Evolutionary conservation across 37 sponge, comb jelly and placozoan species (phyloP).

Genomic region (Lycopodina hypogea): DNA sequence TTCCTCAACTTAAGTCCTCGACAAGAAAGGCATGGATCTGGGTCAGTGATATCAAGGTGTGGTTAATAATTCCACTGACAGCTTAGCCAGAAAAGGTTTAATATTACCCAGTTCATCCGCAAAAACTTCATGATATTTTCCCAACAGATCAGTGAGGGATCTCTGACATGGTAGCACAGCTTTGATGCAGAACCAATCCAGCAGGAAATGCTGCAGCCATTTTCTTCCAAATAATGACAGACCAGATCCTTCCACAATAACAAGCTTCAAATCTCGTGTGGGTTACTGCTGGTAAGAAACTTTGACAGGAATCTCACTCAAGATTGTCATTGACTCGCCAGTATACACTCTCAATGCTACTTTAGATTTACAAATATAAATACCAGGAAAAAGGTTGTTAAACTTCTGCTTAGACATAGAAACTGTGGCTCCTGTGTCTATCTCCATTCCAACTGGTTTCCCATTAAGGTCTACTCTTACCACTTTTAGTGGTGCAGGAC

Average conservation of each 20-base stretch:
- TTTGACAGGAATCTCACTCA: not conserved
- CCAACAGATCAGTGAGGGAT: no score
- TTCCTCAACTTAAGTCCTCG: not conserved
- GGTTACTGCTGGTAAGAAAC: not conserved
- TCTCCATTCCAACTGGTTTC: no score
- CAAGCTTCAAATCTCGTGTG: not conserved
- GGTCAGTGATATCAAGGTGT: not conserved
- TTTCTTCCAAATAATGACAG: no score
- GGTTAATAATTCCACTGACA: not conserved
- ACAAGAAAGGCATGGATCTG: not conserved
- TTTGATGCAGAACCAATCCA: no score
- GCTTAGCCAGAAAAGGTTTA: not conserved
- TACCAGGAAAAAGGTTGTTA: not conserved
- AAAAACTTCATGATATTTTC: no score
- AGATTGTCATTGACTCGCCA: not conserved
- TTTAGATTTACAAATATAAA: not conserved
- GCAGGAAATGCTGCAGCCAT: no score
- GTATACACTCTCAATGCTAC: not conserved
- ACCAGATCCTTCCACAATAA: no score
- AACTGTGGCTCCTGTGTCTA: conserved; percentile 9
- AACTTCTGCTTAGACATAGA: not conserved
- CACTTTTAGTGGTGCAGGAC: no score
- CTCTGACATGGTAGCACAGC: no score
- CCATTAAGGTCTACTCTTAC: no score
- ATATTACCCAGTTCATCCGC: not conserved